These are phyloP conservation scores for Ifrita kowaldi DNA, from an alignment of 2,113 vertebrate species.

Conservation along the genomic window DNA sequence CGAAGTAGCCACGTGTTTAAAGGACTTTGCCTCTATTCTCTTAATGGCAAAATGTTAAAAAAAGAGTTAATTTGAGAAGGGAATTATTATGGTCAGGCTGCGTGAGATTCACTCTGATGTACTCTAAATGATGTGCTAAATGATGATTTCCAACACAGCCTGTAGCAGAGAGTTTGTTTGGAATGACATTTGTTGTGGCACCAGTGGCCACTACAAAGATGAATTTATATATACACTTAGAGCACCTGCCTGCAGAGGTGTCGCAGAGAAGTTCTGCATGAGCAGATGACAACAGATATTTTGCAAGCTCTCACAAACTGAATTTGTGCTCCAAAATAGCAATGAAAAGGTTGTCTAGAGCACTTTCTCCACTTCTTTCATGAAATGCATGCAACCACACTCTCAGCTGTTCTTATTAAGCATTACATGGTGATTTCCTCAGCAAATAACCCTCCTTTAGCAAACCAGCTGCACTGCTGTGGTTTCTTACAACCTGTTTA, in stretches of 20 bases:
- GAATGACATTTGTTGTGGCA: conserved; percentile 62
- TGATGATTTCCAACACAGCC: conserved; percentile 65
- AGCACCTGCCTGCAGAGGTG: conserved; percentile 51
- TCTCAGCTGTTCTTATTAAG: neutral
- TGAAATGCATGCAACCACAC: neutral
- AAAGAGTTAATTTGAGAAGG: conserved; percentile 44
- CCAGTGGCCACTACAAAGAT: conserved; percentile 36
- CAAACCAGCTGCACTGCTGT: neutral
- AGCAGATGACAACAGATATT: conserved; percentile 44
- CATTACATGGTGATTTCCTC: neutral
- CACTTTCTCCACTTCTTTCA: neutral
- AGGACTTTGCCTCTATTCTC: conserved; percentile 35
- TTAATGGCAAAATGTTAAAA: conserved; percentile 36
- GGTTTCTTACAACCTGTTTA: neutral
- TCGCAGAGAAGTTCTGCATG: conserved; percentile 23
- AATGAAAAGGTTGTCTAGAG: neutral
- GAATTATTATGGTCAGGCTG: conserved; percentile 55
- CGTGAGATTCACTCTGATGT: conserved; percentile 58
- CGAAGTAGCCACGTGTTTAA: neutral
- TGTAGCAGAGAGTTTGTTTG: conserved; percentile 65
- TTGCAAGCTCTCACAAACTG: neutral
- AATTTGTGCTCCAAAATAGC: neutral
- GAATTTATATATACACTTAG: conserved; percentile 41
- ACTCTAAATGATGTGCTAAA: conserved; percentile 70
- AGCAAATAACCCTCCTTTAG: neutral